Conservation (phyloP, 2,797 vertebrate species). For the Chiloscyllium punctatum region DNA sequence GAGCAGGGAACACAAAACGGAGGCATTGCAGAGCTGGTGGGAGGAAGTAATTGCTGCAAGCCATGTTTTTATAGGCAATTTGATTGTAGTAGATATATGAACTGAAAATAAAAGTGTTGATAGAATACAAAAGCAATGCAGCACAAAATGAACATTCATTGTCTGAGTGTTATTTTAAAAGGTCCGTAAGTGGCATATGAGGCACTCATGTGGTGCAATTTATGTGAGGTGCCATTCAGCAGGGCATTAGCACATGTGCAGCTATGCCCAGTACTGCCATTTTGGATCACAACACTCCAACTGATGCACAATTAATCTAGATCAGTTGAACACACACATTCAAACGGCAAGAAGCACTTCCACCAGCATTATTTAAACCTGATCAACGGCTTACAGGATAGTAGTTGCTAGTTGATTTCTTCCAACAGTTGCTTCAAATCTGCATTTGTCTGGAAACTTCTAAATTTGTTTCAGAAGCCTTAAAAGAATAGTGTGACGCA, state of each 20-base stretch:
- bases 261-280: background rate
- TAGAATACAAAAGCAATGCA: background rate
- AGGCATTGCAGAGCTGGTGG: background rate
- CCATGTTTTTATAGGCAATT: background rate
- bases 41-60: background rate
- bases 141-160: background rate
- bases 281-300: background rate
- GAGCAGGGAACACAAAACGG: background rate
- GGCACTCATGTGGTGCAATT: background rate
- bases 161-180: background rate
- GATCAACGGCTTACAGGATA: background rate
- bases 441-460: background rate
- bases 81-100: background rate
- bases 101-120: background rate
- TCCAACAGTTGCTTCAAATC: background rate
- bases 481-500: background rate
- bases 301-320: background rate
- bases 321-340: background rate
- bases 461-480: background rate
- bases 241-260: background rate
- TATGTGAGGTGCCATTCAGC: background rate
- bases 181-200: background rate
- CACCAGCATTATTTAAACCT: background rate
- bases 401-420: background rate
- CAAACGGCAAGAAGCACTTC: background rate